Percentiles rank a stretch among this genome's conserved stretches.
Evolutionary conservation across 2,888 invertebrate species (phyloP).

Genomic region (Mythimna impura): DNA sequence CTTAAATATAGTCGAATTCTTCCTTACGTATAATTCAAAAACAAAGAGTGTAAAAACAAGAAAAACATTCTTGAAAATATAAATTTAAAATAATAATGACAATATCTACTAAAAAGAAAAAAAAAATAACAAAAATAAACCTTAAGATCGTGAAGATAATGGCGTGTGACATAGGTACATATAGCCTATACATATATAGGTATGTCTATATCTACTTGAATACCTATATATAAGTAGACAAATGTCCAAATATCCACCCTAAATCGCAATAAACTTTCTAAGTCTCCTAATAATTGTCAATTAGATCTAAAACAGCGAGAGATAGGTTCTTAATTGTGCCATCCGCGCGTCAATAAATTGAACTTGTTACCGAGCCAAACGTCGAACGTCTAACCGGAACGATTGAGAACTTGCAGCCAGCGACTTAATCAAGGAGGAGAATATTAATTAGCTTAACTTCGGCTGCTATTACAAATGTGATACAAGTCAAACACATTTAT

Average conservation of each 20-base stretch:
- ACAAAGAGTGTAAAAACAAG: no score
- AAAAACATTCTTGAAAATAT: no score
- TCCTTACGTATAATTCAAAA: no score
- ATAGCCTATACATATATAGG: no score
- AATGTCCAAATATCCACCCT: no score
- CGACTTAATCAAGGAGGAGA: constrained; percentile 71
- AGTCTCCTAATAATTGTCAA: constrained; percentile 3
- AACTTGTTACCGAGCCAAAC: constrained; percentile 60
- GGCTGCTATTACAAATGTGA: constrained; percentile 40
- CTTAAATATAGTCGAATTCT: no score
- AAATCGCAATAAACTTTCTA: neutral
- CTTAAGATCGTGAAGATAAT: no score
- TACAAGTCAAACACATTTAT: constrained; percentile 20
- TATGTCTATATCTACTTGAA: no score
- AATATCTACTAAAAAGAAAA: no score
- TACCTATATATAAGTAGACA: neutral
- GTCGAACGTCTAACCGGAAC: constrained; percentile 63
- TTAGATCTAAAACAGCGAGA: constrained; percentile 18
- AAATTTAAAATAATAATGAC: no score
- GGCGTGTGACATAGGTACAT: no score
- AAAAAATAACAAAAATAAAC: no score
- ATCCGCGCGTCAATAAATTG: constrained; percentile 43
- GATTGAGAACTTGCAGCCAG: constrained; percentile 71
- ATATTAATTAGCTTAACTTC: constrained; percentile 74
- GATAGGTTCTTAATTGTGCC: constrained; percentile 28